Evolutionary conservation across 2,888 invertebrate species (phyloP), one percentile per base, ranked within the genome.

Genomic region (Idaea biselata): DNA sequence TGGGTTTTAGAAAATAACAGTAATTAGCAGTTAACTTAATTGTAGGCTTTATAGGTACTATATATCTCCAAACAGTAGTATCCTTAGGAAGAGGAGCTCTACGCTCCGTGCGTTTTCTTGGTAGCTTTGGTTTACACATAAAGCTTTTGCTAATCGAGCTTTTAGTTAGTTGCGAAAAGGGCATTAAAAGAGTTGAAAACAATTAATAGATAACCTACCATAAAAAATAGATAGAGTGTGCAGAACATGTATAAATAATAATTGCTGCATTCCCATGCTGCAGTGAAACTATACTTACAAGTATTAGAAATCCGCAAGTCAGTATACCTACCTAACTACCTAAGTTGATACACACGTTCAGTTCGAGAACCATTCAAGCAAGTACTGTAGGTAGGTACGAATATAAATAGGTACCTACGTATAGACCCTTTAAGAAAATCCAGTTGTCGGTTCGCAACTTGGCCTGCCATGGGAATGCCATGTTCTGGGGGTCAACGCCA

Each of bases 401-500:
- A 1, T 25, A 44, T 44, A 44, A 44, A 14, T 44, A 44, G 11
- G 44, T 44, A 32, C 78, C 79, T 78, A 77, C 77, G 76, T 77
- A 82, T 73, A 79, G 44, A 44, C 44, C 83, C 84, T 86, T 86
- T 86, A 83, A 86, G 85, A 86, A 81, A 86, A 89, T 91, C 91
- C 90, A 86, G 91, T 91, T 87, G 25, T 25, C 25, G 87, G 80
- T 66, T 75, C 77, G 78, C 87, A 79, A 80, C 78, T 83, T 78
- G 75, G 87, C 5, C 25, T 25, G 25, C 25, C 90, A 86, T 91
- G 91, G 89, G 91, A 91, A 91, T 89, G 25, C 25, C 5, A 5
- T 25, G 84, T 78, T 85, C 87, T 82, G 88, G 88, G 90, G 91
- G 91, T 92, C 91, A 92, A 91, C 91, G 91, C 84, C 90, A 91